phyloP scores from a whole-genome alignment of 2,797 vertebrate species.

The Enteromius trimaculatus region DNA sequence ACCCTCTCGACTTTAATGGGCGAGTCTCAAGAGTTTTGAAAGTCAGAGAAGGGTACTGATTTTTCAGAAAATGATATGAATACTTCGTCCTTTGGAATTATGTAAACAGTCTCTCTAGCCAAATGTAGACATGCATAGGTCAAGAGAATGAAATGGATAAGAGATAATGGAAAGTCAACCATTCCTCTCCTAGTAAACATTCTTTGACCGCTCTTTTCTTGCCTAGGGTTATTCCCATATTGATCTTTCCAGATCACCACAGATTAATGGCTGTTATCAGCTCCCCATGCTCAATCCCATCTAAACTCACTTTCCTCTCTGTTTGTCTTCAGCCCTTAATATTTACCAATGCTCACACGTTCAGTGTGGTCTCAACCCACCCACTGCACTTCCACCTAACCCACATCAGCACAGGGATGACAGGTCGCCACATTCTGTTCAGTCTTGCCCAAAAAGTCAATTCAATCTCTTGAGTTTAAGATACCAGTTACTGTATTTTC shows the following conservation, averaged over 20 bases:
- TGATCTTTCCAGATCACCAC: conserved; percentile 37
- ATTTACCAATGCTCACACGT: conserved; percentile 1
- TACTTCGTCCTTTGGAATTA: conserved; percentile 33
- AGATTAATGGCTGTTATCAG: conserved; percentile 46
- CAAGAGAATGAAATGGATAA: conserved; percentile 26
- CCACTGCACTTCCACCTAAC: background rate
- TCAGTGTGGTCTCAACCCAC: background rate
- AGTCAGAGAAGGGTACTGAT: conserved; percentile 20
- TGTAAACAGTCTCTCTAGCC: conserved; percentile 25
- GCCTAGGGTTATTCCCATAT: conserved; percentile 30
- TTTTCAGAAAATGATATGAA: conserved; percentile 26
- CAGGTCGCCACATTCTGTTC: conserved; percentile 10
- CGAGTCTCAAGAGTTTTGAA: conserved; percentile 2
- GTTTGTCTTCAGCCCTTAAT: conserved; percentile 23
- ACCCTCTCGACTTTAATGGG: background rate
- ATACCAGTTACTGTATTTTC: conserved; percentile 2
- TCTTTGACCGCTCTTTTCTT: conserved; percentile 47
- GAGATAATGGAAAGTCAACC: conserved; percentile 20
- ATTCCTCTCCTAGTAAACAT: conserved; percentile 37
- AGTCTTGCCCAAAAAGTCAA: background rate
- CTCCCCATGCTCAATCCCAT: background rate
- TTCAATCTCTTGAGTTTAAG: background rate
- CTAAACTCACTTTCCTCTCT: conserved; percentile 17
- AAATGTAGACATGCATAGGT: conserved; percentile 10
- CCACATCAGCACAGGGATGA: background rate